phyloP scores from a whole-genome alignment of 2,797 vertebrate genomes.

The Emys orbicularis region DNA sequence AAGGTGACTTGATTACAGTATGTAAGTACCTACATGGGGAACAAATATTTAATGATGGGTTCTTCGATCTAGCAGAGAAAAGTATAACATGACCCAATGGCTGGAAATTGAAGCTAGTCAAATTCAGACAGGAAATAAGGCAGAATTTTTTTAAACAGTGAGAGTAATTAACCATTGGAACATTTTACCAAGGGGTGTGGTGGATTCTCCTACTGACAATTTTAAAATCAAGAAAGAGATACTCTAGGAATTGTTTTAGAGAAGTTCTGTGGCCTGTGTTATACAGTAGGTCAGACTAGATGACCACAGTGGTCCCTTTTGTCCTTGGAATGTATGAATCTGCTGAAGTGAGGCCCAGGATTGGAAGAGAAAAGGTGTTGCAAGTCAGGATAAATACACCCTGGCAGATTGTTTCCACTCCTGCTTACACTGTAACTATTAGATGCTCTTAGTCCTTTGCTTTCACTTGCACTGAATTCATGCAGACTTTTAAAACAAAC shows the following conservation, averaged over 20 bases:
- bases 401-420: slow-evolving; percentile 37
- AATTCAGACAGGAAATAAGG: not conserved
- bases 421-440: slow-evolving; percentile 60
- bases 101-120: not conserved
- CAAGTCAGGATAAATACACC: slow-evolving; percentile 53
- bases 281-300: not conserved
- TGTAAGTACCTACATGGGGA: not conserved
- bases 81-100: not conserved
- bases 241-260: not conserved
- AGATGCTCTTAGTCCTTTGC: slow-evolving; percentile 65
- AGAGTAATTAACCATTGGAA: not conserved
- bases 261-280: not conserved
- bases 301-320: not conserved
- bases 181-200: too few relatives aligned
- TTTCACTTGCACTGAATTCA: slow-evolving; percentile 57
- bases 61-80: not conserved
- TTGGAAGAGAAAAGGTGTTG: not conserved
- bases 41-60: not conserved
- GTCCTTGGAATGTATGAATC: not conserved
- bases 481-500: slow-evolving; percentile 76
- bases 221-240: not conserved
- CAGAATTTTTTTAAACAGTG: not conserved
- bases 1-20: not conserved
- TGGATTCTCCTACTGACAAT: not conserved
- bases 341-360: not conserved